Base-by-base conservation (phyloP, 2,113 vertebrate species). In the Plestiodon gilberti region DNA sequence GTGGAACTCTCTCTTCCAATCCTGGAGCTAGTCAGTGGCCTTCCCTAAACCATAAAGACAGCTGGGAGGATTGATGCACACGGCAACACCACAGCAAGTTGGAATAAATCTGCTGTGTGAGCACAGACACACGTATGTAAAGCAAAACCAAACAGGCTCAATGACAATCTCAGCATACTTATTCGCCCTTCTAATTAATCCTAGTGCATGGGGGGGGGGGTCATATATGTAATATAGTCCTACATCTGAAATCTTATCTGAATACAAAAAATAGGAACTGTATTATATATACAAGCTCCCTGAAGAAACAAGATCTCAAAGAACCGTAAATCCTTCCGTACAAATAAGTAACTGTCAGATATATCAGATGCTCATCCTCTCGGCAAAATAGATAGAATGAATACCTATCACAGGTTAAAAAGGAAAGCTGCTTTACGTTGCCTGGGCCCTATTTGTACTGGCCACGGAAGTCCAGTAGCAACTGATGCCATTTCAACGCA, bases 401-500 rank as follows among this genome's bases (percentile, higher is more conserved):
- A 40, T 33, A 40, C 3, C 1, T 38, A 30, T 65, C 86, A 59
- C 76, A 57, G 89, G 28, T 84, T 89, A 40, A 88, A 89, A 89
- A 17, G 28, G 1, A 0, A 4, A 48, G 43, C 57, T 77, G 38
- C 52, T 78, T 23, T 35, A 79, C 64, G 55, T 69, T 89, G 70
- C 67, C 11, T 85, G 89, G 35, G 25, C 48, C 59, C 13, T 15
- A 23, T 20, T 86, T 88, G 64, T 80, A 52, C 15, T 86, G 9
- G 3, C 33, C 40, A 61, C 81, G 23, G 78, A 25, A 40, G 64
- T 13, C 30, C 55, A 77, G 48, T 10, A 0, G 22, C 43, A 82
- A 82, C 70, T 38, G 67, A 89, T 88, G 61, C n/a, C 28, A 86
- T 90, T 86, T 88, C 13, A 65, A 59, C 80, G 85, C n/a, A 81